Conservation (phyloP, 2,113 vertebrate species). For the Tragelaphus strepsiceros region DNA sequence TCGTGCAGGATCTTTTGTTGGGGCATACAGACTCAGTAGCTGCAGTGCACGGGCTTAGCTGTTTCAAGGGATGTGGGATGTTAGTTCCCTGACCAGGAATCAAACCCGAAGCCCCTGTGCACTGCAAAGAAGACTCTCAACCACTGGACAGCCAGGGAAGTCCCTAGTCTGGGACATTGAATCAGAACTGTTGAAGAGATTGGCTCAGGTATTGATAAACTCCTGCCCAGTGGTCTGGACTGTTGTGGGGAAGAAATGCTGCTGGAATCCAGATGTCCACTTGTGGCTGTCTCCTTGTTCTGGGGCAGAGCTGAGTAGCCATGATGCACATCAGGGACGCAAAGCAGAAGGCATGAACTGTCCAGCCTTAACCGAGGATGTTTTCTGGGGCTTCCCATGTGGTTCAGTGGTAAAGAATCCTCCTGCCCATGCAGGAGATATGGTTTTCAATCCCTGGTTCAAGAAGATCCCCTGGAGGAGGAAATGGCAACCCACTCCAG, state of each 20-base stretch:
- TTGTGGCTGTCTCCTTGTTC: accelerated
- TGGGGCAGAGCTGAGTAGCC: accelerated
- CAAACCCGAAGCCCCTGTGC: background rate
- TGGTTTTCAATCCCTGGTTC: background rate
- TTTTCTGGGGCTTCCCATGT: background rate
- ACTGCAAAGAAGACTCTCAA: background rate
- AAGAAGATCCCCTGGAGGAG: background rate
- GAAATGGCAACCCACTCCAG: background rate
- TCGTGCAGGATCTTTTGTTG: background rate
- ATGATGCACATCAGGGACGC: accelerated
- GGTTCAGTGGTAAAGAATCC: background rate
- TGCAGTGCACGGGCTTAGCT: background rate
- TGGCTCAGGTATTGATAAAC: accelerated
- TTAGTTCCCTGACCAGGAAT: background rate
- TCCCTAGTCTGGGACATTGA: background rate
- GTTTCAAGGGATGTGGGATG: background rate
- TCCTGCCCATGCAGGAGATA: background rate
- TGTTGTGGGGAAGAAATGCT: accelerated
- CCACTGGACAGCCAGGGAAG: background rate
- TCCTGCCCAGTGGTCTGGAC: accelerated
- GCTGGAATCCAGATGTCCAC: accelerated
- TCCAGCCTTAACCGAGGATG: accelerated
- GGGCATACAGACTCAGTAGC: background rate
- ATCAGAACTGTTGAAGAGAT: background rate
- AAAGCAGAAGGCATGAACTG: accelerated